Evolutionary conservation across 2,888 invertebrate species (phyloP), one percentile per base, ranked within the genome.

Genomic region (Rhorus exstirpatorius): DNA sequence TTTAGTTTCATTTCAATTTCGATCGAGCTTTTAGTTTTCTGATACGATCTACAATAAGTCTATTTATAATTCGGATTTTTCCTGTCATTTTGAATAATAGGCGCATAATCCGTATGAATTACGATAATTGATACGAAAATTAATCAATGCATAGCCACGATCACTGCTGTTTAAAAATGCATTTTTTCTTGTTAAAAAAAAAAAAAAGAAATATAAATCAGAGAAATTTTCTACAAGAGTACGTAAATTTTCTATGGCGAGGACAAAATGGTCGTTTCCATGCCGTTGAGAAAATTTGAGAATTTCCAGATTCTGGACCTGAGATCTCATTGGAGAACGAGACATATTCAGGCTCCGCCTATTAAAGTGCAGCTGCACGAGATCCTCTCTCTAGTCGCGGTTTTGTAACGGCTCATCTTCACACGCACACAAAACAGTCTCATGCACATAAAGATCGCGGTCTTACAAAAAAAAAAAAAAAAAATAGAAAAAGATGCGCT

Each of bases 361-460:
- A 61, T 68, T 19, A 17, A 61, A 68, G 44, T 78, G 72, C 81
- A 81, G 81, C 81, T 81, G 81, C 81, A 68, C 19, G 49, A 61
- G 26, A 49, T 65, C 41, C 17, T 60, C 68, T 58, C 71, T 58
- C 53, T 68, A 68, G 71, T 38, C 58, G 67, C 21, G 51, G 72
- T 77, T 81, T 63, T 74, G 71, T 68, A 78, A 77, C 72, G 81
- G 72, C 14, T 72, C 68, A 44, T 63, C 24, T 72, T 78, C 35
- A 41, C 21, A n/a, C 35, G 6, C 38, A 26, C 38, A 49, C 21
- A 41, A 10, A 6, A 31, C 6, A 31, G 3, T 31, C 31, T 17
- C 41, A 10, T 49, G 26, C 35, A 46, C 49, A 10, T 53, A 31
- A 71, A 71, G 44, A 44, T 58, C 71, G 26, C 17, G 21, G 31